phyloP scores from a whole-genome alignment of 2,113 vertebrate species.

The Lucifuga dentata region DNA sequence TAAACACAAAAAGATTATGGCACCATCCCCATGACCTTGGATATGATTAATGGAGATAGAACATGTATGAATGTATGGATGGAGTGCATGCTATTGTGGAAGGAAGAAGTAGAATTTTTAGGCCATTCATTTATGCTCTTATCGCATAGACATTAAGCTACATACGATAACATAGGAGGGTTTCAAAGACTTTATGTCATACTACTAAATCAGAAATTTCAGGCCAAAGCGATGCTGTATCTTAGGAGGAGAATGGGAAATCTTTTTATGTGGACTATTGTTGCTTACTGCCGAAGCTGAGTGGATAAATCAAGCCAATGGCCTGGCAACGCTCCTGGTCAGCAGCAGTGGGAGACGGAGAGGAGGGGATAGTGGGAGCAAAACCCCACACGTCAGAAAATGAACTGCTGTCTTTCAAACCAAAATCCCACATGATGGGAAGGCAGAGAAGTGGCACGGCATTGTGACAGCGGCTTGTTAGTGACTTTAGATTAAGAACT shows the following conservation, averaged over 20 bases:
- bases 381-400: constrained; percentile 65
- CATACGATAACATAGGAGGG: background rate
- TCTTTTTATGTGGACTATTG: constrained; percentile 33
- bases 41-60: constrained; percentile 1
- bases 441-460: constrained; percentile 73
- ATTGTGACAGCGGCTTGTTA: constrained; percentile 77
- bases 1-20: constrained; percentile 10
- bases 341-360: constrained; percentile 27
- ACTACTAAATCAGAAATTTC: background rate
- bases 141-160: background rate
- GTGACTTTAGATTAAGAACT: constrained; percentile 75
- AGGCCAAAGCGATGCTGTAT: background rate
- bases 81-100: background rate
- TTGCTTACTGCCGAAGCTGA: constrained; percentile 44
- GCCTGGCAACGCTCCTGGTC: constrained; percentile 61
- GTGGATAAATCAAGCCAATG: constrained; percentile 65
- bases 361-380: constrained; percentile 24
- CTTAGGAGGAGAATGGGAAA: background rate
- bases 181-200: constrained; percentile 13
- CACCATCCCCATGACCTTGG: constrained; percentile 27
- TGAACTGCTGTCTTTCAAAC: constrained; percentile 73
- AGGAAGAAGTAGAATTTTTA: too few relatives aligned
- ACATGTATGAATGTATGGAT: constrained; percentile 15
- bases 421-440: constrained; percentile 71
- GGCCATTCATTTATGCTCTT: background rate